Evolutionary conservation across 2,888 invertebrate species (phyloP), one percentile per base, ranked within the genome.

Genomic region (Amiota minor): DNA sequence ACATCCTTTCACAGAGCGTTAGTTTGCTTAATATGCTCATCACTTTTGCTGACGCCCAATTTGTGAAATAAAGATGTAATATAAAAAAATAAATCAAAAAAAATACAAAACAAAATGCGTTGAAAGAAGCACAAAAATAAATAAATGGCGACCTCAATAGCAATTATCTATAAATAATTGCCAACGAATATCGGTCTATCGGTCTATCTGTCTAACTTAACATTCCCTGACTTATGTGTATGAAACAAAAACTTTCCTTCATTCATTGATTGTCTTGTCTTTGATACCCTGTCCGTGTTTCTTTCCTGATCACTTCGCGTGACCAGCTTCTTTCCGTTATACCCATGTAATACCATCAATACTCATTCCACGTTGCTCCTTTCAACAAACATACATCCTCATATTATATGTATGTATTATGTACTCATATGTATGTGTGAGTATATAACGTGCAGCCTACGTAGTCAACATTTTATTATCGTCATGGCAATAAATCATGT

Each of bases 121-220:
- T 35, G 35, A 61, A 16, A 20, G 16, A n/a, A 59, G 35, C 20
- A n/a, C 12, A 62, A 6, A 10, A 2, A 35, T 62, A 62, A 62
- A 68, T 50, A 62, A 50, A 50, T 68, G 67, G 53, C 67, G 35
- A 68, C 9, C 76, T 80, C 77, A 53, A 75, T 78, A 73, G 75
- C 81, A 85, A 85, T 85, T 85, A 85, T 85, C 78, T 74, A 74
- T 76, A 80, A 77, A 85, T 85, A 83, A 85, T 82, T 78, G 80
- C 78, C 74, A 74, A 74, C 50, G 75, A 73, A 76, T 77, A 70
- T 49, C 73, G 74, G 45, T 49, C 12, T 77, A 70, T 49, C 73
- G 74, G 45, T 49, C 12, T 55, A 72, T 76, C 74, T 76, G 68
- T 20, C 73, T 75, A 77, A 74, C 72, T 20, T 16, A 11, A 18